Evolutionary conservation across 2,113 vertebrate species (phyloP).

Genomic region (Zosterops borbonicus): DNA sequence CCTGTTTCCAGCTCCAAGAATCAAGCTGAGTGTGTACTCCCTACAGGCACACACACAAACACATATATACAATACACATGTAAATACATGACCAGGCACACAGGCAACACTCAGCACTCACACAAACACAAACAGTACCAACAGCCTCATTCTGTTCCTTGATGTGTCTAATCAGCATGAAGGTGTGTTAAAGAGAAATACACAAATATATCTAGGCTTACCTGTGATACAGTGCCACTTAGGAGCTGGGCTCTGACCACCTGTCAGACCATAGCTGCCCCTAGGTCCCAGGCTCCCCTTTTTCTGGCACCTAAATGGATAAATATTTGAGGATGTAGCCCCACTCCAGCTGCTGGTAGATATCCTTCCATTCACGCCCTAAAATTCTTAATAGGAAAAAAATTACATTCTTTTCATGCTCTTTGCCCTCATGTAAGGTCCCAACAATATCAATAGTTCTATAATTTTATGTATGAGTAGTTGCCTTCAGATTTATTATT

Average conservation of each 20-base stretch:
- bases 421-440: neutral
- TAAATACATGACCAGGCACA: neutral
- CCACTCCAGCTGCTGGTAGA: neutral
- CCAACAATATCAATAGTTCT: neutral
- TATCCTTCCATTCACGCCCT: neutral
- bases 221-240: accelerated
- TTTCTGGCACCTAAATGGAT: neutral
- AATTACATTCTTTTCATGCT: neutral
- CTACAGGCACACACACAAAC: neutral
- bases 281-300: neutral
- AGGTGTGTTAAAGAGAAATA: neutral
- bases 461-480: neutral
- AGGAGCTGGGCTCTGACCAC: neutral
- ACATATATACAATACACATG: neutral
- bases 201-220: neutral
- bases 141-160: neutral
- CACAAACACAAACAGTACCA: neutral
- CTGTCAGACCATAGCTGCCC: neutral
- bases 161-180: neutral
- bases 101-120: neutral
- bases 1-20: neutral
- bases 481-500: neutral
- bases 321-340: neutral
- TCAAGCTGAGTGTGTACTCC: accelerated
- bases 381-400: neutral